Base-by-base conservation (phyloP, 2,797 vertebrate genomes). In the Numenius phaeopus region DNA sequence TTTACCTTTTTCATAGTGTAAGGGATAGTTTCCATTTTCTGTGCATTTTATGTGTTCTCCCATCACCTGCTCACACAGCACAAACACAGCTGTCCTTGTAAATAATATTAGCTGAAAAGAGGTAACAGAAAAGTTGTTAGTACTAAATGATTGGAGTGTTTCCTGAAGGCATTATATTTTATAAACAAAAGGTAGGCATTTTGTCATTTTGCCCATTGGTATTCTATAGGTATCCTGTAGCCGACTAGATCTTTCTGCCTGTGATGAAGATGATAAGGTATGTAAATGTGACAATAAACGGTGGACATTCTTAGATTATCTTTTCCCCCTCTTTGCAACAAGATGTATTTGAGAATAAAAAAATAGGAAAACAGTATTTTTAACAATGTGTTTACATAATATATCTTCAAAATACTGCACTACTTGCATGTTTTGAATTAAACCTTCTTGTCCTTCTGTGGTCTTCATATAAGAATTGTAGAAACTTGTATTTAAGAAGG, bases 261-360 rank as follows among this genome's bases (percentile, higher is more conserved):
- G 98, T 75, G 99, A 99, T 30, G 99, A 99, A 90, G 99, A 99
- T 94, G 99, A 99, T 40, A 98, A 98, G 98, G 98, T 98, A 26
- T 30, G 97, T 40, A 55, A 59, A 66, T 4, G 0, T 37, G 47
- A 34, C 57, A 72, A 12, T 29, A 52, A 77, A 55, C 0, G 0
- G 9, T 1, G 2, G 13, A 13, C 3, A 2, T 71, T 83, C 65
- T 64, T n/a, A 67, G 20, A 49, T 67, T 27, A 9, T 61, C 39
- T 20, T 49, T 71, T 23, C 17, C 12, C 27, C 23, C 3, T 8
- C 24, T 77, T 70, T 39, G 27, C 89, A 84, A 49, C 27, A 57
- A 65, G 30, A 69, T 42, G 3, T 64, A 42, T 78, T 61, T 80
- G 64, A 92, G 34, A 84, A 58, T 1, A 18, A 65, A 26, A 57